phyloP scores from a whole-genome alignment of 2,113 vertebrate species.

The Oenanthe oenanthe region DNA sequence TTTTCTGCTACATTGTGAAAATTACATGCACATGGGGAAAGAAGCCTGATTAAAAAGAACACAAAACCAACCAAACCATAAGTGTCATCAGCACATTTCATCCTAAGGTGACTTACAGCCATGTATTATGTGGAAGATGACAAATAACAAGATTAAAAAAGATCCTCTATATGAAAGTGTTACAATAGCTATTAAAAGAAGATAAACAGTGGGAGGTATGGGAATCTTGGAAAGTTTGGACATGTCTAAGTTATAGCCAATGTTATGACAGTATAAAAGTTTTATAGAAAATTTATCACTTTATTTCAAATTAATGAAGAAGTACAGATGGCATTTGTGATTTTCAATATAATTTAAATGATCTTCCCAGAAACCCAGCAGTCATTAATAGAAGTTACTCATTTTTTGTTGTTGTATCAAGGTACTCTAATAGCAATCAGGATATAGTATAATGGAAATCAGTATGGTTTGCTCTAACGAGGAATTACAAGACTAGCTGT shows the following conservation, averaged over 20 bases:
- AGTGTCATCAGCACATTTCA: not conserved
- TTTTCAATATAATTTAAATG: not conserved
- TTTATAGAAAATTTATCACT: not conserved
- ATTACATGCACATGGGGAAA: accelerated
- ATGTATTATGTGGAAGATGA: not conserved
- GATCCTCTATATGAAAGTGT: accelerated
- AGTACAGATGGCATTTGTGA: not conserved
- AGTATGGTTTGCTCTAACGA: not conserved
- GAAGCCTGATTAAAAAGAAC: not conserved
- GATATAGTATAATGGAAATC: not conserved
- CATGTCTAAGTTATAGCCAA: not conserved
- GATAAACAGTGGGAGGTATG: not conserved
- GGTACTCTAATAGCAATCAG: not conserved
- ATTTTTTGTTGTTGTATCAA: not conserved
- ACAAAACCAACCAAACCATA: accelerated
- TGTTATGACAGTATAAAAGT: not conserved
- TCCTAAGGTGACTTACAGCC: not conserved
- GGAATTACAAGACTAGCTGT: not conserved
- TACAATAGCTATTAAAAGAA: not conserved
- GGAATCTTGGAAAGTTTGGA: not conserved
- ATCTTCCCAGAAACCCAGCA: not conserved
- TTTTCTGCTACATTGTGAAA: not conserved
- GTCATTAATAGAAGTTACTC: not conserved
- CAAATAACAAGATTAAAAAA: not conserved
- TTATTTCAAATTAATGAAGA: not conserved